Percentiles rank a stretch among this genome's conserved stretches.
Evolutionary conservation across 1,140 invertebrate species (phyloP).

Genomic region (Brachionus rubens): DNA sequence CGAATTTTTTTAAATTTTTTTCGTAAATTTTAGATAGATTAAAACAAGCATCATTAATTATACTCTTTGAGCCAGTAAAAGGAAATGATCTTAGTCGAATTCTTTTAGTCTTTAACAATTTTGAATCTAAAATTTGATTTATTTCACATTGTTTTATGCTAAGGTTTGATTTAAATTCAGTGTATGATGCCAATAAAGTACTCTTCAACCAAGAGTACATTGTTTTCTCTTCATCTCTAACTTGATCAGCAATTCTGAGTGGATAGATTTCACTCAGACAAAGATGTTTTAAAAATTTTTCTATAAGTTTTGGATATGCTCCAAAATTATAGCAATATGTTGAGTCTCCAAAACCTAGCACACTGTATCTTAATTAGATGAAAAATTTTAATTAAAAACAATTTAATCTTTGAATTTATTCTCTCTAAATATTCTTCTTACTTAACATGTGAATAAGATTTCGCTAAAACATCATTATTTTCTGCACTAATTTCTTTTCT

Average conservation of each 20-base stretch:
- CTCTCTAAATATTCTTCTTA: background rate
- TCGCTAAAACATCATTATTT: too few relatives aligned
- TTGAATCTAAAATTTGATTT: slow-evolving; percentile 8
- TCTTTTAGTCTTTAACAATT: background rate
- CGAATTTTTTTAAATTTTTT: slow-evolving; percentile 19
- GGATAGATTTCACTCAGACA: background rate
- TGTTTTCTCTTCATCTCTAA: slow-evolving; percentile 2
- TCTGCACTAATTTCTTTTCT: too few relatives aligned
- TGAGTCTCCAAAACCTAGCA: slow-evolving; percentile 11
- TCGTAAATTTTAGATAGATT: slow-evolving; percentile 26
- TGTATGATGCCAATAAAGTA: background rate
- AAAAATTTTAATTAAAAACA: background rate
- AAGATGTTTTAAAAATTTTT: background rate
- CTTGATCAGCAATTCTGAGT: slow-evolving; percentile 6
- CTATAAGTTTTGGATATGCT: slow-evolving; percentile 7
- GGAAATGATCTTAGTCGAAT: background rate
- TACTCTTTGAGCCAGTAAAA: background rate
- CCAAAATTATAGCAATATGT: slow-evolving; percentile 26
- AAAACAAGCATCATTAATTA: background rate
- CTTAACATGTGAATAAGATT: too few relatives aligned
- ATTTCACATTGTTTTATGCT: background rate
- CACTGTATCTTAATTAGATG: background rate
- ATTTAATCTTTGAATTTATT: too few relatives aligned
- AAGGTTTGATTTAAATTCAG: background rate
- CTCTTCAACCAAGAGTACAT: slow-evolving; percentile 5